Percentiles rank a stretch among this genome's conserved stretches.
Evolutionary conservation across 64 coral and sea anemone genomes (phyloP).

Genomic region (Stylophora pistillata): DNA sequence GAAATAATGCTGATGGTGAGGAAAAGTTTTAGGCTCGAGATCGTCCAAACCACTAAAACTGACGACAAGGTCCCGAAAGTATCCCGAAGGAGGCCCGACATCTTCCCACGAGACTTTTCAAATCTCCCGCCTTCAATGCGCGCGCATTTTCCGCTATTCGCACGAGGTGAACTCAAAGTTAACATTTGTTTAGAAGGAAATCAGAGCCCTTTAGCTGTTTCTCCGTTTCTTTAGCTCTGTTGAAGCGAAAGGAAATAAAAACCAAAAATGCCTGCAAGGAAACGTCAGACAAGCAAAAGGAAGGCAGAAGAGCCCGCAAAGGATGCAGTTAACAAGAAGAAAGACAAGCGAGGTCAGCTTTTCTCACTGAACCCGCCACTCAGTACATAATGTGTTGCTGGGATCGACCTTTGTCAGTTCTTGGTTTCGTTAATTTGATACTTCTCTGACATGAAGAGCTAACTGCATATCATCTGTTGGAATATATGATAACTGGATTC

Average conservation of each 20-base stretch:
- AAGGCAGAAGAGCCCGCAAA: constrained; percentile 59
- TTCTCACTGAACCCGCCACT: not conserved
- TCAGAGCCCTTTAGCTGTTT: not conserved
- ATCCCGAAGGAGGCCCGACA: too few species aligned
- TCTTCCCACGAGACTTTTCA: not conserved
- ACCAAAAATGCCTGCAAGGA: constrained; percentile 75
- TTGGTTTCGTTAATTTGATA: too few species aligned
- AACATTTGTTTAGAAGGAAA: not conserved
- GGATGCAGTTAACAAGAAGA: constrained; percentile 52
- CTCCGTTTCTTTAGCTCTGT: not conserved
- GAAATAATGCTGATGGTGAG: too few species aligned
- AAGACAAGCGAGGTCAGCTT: constrained; percentile 35
- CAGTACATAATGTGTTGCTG: not conserved
- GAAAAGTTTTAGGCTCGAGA: too few species aligned
- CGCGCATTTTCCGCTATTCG: constrained; percentile 12
- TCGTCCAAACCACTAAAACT: too few species aligned
- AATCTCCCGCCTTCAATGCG: constrained; percentile 36
- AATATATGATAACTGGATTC: too few species aligned
- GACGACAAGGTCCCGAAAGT: not conserved
- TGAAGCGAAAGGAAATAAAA: not conserved
- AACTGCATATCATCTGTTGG: too few species aligned
- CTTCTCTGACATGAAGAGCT: too few species aligned
- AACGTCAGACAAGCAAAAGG: constrained; percentile 75
- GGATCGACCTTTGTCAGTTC: too few species aligned
- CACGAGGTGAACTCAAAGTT: not conserved